Evolutionary conservation across 1,140 invertebrate species (phyloP).

Genomic region (Cydia amplana): DNA sequence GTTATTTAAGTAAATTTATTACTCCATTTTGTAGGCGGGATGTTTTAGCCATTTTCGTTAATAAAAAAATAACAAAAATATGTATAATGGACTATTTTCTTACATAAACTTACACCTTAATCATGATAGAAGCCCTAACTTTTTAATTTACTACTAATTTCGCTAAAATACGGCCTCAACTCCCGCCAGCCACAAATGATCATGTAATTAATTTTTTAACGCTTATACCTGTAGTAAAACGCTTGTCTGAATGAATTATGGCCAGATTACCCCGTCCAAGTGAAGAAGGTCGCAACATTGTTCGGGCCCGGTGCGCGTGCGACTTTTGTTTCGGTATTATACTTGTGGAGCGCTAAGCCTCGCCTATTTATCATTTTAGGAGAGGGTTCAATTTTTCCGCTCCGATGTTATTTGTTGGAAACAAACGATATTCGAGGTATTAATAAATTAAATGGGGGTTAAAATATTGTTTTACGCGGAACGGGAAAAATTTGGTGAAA

Average conservation of each 20-base stretch:
- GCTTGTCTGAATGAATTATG: slow-evolving; percentile 25
- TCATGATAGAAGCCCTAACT: background rate
- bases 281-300: slow-evolving; percentile 7
- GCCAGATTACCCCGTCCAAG: background rate
- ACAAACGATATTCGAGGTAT: slow-evolving; percentile 13
- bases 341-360: background rate
- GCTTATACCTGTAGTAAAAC: slow-evolving; percentile 26
- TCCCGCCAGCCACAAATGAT: background rate
- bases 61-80: too few species aligned
- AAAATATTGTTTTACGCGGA: background rate
- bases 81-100: too few species aligned
- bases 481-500: background rate
- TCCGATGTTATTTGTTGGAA: background rate
- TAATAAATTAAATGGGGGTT: slow-evolving; percentile 4
- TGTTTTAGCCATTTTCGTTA: too few species aligned
- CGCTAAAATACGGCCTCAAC: background rate
- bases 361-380: slow-evolving; percentile 25
- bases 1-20: too few species aligned
- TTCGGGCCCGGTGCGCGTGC: background rate
- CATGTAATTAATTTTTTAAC: slow-evolving; percentile 28
- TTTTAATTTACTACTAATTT: background rate
- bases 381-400: slow-evolving; percentile 31
- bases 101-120: background rate
- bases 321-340: background rate
- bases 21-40: too few species aligned